These are phyloP conservation scores for Petaurus breviceps DNA, from an alignment of 2,113 vertebrate genomes.

Conservation along the genomic window DNA sequence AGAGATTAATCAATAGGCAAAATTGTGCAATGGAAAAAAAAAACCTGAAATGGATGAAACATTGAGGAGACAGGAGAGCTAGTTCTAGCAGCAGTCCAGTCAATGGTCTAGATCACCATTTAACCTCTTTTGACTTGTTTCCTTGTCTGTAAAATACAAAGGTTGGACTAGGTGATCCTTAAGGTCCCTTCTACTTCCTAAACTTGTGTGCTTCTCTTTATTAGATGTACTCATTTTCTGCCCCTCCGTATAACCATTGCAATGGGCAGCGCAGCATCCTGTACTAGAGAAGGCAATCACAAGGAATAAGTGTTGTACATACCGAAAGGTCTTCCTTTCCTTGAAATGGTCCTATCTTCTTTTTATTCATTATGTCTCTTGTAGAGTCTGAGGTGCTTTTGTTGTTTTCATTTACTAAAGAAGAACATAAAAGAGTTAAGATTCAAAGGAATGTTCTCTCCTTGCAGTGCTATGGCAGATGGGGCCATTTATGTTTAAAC, in stretches of 20 bases:
- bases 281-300: not conserved
- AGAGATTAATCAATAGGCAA: no score
- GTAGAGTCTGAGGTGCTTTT: constrained; percentile 55
- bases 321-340: constrained; percentile 78
- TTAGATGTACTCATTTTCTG: not conserved
- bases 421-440: constrained; percentile 61
- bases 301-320: constrained; percentile 56
- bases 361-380: constrained; percentile 72
- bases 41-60: no score
- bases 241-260: not conserved
- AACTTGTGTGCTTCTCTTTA: no score
- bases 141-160: no score
- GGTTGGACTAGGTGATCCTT: no score
- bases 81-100: no score
- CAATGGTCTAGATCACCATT: no score
- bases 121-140: no score
- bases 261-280: not conserved
- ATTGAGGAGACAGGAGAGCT: no score
- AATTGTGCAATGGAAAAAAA: no score
- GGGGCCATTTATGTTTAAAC: not conserved
- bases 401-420: constrained; percentile 79
- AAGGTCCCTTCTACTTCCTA: no score
- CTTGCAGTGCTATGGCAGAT: not conserved
- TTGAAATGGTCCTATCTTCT: constrained; percentile 70
- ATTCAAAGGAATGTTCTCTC: constrained; percentile 41